These are phyloP conservation scores for Etheostoma spectabile DNA, from an alignment of 2,113 vertebrate species.

Conservation along the genomic window DNA sequence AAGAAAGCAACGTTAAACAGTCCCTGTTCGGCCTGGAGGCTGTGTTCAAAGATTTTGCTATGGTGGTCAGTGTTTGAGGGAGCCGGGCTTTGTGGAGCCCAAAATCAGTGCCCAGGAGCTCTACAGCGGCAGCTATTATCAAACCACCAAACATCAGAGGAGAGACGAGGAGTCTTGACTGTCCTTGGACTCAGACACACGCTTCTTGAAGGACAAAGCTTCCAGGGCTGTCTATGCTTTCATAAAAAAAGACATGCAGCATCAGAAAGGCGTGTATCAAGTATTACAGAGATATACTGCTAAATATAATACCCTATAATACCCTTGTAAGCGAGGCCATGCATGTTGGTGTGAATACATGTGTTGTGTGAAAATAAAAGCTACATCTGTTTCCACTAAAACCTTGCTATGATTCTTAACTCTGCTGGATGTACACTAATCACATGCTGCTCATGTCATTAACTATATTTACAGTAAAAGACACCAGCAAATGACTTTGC, in stretches of 20 bases:
- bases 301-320: conserved; percentile 36
- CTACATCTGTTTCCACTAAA: conserved; percentile 34
- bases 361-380: conserved; percentile 24
- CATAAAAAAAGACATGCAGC: conserved; percentile 58
- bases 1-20: conserved; percentile 28
- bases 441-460: conserved; percentile 24
- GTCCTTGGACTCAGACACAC: conserved; percentile 54
- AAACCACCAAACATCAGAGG: conserved; percentile 49
- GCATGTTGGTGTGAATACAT: conserved; percentile 11
- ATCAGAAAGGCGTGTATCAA: conserved; percentile 39
- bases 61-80: conserved; percentile 49
- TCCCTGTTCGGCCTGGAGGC: neutral
- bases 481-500: neutral
- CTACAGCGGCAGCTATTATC: conserved; percentile 14
- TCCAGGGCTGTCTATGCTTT: conserved; percentile 28
- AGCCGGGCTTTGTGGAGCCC: neutral
- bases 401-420: neutral
- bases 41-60: conserved; percentile 19
- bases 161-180: conserved; percentile 28
- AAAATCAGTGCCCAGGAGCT: conserved; percentile 24
- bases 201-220: conserved; percentile 48
- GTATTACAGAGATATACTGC: conserved; percentile 30
- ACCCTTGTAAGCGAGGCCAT: neutral
- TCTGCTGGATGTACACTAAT: neutral
- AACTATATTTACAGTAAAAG: conserved; percentile 14